Conservation (phyloP, 1,140 invertebrate species). For the Oscheius sp. region DNA sequence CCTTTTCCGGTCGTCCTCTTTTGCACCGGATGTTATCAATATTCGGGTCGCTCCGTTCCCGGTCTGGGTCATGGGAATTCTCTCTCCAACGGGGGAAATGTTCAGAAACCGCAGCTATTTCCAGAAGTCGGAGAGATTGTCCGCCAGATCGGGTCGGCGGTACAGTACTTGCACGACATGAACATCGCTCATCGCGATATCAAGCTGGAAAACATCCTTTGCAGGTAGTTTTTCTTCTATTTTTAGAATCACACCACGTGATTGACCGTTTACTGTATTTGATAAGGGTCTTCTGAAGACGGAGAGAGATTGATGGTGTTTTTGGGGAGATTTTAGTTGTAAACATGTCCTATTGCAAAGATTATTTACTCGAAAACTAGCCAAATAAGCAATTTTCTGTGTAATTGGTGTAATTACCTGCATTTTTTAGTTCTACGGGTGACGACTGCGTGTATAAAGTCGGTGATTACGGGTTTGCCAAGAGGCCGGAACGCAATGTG, state of each 20-base stretch:
- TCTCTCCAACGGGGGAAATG: background rate
- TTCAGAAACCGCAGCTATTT: constrained; percentile 41
- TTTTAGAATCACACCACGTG: too few relatives aligned
- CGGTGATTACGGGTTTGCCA: constrained; percentile 99
- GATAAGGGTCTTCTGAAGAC: constrained; percentile 59
- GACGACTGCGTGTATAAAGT: constrained; percentile 79
- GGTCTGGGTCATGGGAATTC: background rate
- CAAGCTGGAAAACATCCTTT: constrained; percentile 83
- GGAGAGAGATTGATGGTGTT: constrained; percentile 60
- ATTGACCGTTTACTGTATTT: too few relatives aligned
- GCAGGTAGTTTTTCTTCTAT: constrained; percentile 67
- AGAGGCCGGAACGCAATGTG: constrained; percentile 75
- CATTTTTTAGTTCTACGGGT: constrained; percentile 63
- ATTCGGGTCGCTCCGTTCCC: too few relatives aligned
- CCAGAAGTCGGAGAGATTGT: constrained; percentile 86
- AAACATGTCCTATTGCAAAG: too few relatives aligned
- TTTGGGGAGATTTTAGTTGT: background rate
- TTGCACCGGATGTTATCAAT: too few relatives aligned
- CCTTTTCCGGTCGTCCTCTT: too few relatives aligned
- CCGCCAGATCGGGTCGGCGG: constrained; percentile 91
- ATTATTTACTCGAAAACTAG: too few relatives aligned
- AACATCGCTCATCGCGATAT: constrained; percentile 95
- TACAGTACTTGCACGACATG: constrained; percentile 86
- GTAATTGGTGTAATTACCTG: too few relatives aligned
- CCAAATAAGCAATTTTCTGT: too few relatives aligned